phyloP scores from a whole-genome alignment of 2,113 vertebrate genomes.

The Esox niger region DNA sequence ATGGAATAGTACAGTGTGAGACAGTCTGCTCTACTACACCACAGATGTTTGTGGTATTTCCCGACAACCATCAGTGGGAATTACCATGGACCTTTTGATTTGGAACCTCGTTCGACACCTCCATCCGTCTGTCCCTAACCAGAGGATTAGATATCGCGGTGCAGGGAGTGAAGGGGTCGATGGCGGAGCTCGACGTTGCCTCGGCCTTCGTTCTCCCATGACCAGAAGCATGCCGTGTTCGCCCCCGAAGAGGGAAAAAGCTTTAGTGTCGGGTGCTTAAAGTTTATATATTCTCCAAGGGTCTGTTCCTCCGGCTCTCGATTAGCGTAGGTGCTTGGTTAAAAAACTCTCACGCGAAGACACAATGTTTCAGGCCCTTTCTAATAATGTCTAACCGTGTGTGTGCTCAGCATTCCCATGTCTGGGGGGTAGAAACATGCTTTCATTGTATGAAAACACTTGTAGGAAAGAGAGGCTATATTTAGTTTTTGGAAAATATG shows the following conservation, averaged over 20 bases:
- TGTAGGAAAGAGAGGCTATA: conserved; percentile 35
- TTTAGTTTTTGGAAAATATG: conserved; percentile 49
- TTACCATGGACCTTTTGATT: too few relatives aligned
- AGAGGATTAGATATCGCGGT: neutral
- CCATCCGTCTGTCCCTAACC: conserved; percentile 11
- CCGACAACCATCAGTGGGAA: too few relatives aligned
- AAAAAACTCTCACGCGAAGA: neutral
- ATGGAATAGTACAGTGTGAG: neutral
- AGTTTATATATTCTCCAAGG: too few relatives aligned
- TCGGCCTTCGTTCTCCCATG: conserved; percentile 19
- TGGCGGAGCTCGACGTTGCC: neutral
- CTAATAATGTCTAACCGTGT: conserved; percentile 12
- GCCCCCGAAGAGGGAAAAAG: neutral
- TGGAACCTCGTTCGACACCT: conserved; percentile 23
- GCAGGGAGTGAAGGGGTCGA: neutral
- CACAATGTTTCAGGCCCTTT: neutral
- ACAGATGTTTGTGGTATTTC: too few relatives aligned
- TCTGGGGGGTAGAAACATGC: conserved; percentile 24
- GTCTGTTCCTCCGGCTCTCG: too few relatives aligned
- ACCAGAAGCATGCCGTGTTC: neutral
- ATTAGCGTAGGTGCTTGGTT: too few relatives aligned
- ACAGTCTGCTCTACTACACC: neutral
- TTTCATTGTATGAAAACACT: conserved; percentile 39
- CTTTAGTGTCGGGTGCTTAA: too few relatives aligned
- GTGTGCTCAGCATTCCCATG: conserved; percentile 33